Conservation (phyloP, 2,888 invertebrate genomes). For the Eupithecia tripunctaria region DNA sequence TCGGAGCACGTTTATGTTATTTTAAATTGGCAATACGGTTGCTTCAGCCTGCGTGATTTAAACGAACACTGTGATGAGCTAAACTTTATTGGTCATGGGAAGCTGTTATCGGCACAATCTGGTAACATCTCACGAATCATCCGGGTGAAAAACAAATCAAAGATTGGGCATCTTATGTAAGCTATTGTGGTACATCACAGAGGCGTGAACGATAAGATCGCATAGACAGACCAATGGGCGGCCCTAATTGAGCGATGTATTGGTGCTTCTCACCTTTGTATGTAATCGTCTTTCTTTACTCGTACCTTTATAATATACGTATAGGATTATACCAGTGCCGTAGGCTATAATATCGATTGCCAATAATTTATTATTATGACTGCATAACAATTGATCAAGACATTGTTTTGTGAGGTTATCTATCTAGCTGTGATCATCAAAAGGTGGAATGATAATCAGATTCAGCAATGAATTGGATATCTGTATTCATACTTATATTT, state of each 20-base stretch:
- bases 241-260: constrained; percentile 41
- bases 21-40: constrained; percentile 50
- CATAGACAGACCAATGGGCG: constrained; percentile 44
- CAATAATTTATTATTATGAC: neutral
- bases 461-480: neutral
- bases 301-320: neutral
- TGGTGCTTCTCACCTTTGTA: constrained; percentile 27
- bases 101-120: constrained; percentile 39
- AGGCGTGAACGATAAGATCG: constrained; percentile 59
- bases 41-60: constrained; percentile 53
- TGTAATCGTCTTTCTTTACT: neutral
- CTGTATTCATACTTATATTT: neutral
- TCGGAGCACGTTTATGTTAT: constrained; percentile 34
- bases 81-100: constrained; percentile 63
- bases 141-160: constrained; percentile 49
- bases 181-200: constrained; percentile 54
- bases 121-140: constrained; percentile 47
- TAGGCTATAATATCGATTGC: constrained; percentile 5
- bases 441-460: neutral
- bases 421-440: neutral
- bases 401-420: neutral
- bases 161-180: constrained; percentile 54
- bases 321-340: neutral
- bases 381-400: neutral
- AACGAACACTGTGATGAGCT: constrained; percentile 48